These are phyloP conservation scores for Scaptomyza reducta DNA, from an alignment of 2,888 invertebrate species.

Conservation along the genomic window DNA sequence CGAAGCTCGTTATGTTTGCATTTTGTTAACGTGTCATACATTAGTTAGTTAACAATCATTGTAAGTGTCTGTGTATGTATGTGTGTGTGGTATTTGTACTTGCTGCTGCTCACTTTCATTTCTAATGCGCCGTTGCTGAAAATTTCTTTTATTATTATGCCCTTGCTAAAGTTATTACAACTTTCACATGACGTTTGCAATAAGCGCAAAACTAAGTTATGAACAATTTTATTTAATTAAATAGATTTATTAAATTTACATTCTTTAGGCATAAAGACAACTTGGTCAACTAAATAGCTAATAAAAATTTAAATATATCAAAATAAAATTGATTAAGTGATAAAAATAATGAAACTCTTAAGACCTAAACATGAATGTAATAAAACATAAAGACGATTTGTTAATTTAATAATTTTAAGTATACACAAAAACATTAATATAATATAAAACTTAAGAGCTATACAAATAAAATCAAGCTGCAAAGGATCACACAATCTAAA, in stretches of 20 bases:
- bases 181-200: constrained; percentile 42
- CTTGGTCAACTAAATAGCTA: not conserved
- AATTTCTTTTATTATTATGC: constrained; percentile 68
- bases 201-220: not conserved
- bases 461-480: too few species aligned
- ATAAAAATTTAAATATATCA: too few species aligned
- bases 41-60: constrained; percentile 69
- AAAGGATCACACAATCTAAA: too few species aligned
- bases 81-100: constrained; percentile 65
- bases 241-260: not conserved
- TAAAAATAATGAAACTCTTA: too few species aligned
- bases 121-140: constrained; percentile 53
- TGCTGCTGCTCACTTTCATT: constrained; percentile 74
- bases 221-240: not conserved
- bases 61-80: constrained; percentile 9
- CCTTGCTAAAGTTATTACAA: constrained; percentile 38
- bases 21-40: constrained; percentile 72
- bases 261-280: not conserved
- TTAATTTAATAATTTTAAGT: too few species aligned
- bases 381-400: too few species aligned
- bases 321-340: too few species aligned
- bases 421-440: too few species aligned
- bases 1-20: constrained; percentile 55
- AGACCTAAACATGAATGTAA: too few species aligned
- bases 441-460: too few species aligned